Evolutionary conservation across 2,888 invertebrate species (phyloP).

Genomic region (Monopis laevigella): DNA sequence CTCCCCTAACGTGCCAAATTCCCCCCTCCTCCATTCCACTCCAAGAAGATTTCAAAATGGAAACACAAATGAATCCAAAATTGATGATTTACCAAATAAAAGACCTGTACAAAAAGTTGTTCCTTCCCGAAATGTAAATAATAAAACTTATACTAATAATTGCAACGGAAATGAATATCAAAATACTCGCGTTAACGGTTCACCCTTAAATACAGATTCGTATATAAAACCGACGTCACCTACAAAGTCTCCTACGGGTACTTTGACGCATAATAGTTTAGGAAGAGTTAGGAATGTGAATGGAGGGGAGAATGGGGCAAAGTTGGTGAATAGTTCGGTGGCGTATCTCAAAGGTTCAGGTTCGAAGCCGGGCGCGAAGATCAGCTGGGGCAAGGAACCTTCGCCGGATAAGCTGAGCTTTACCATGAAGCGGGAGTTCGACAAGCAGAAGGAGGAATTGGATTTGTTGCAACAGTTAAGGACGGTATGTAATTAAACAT

Average conservation of each 20-base stretch:
- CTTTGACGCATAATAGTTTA: slow-evolving; percentile 67
- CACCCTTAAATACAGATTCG: slow-evolving; percentile 30
- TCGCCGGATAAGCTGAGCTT: slow-evolving; percentile 83
- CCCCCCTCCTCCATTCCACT: slow-evolving; percentile 58
- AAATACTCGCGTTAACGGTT: slow-evolving; percentile 34
- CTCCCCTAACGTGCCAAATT: slow-evolving; percentile 45
- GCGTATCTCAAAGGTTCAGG: slow-evolving; percentile 66
- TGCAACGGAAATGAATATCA: slow-evolving; percentile 48
- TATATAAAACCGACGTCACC: slow-evolving; percentile 76
- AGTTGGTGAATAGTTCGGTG: slow-evolving; percentile 65
- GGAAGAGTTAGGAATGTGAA: slow-evolving; percentile 44
- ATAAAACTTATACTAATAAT: slow-evolving; percentile 56
- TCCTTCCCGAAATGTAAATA: slow-evolving; percentile 74
- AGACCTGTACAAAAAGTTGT: slow-evolving; percentile 83
- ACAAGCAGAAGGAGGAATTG: slow-evolving; percentile 89
- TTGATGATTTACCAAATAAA: slow-evolving; percentile 53
- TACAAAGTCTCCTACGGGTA: slow-evolving; percentile 67
- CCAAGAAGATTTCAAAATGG: slow-evolving; percentile 51
- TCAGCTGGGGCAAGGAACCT: slow-evolving; percentile 79
- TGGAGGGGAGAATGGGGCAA: slow-evolving; percentile 48
- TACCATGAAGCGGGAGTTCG: slow-evolving; percentile 92
- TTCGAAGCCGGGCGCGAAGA: slow-evolving; percentile 51
- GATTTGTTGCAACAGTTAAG: slow-evolving; percentile 86
- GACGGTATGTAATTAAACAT: slow-evolving; percentile 59
- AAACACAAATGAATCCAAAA: slow-evolving; percentile 34